These are phyloP conservation scores for Labeo catla DNA, from an alignment of 2,113 vertebrate genomes.

Conservation along the genomic window DNA sequence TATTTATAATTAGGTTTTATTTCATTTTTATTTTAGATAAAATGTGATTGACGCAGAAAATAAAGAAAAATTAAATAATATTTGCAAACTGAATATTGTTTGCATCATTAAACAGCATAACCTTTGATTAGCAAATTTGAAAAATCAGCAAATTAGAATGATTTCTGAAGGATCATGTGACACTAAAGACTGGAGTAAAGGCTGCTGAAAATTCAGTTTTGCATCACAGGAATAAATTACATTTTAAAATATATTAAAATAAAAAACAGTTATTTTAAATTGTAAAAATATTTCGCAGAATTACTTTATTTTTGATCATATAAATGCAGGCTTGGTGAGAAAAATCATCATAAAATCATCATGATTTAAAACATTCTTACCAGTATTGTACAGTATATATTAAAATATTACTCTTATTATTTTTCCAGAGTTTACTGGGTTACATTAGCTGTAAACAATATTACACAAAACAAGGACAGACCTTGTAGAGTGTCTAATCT, in stretches of 20 bases:
- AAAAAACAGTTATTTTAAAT: background rate
- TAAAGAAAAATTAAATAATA: background rate
- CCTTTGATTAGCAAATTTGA: no score
- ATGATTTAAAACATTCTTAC: background rate
- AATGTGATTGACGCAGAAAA: background rate
- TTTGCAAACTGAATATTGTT: background rate
- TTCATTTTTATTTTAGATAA: background rate
- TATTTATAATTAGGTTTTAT: no score
- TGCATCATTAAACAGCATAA: background rate
- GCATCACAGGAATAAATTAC: background rate
- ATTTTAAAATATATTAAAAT: background rate
- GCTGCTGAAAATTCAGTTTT: background rate
- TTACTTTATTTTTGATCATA: background rate
- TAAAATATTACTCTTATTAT: background rate
- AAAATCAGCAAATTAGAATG: no score
- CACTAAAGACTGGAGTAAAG: background rate
- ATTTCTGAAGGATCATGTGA: no score
- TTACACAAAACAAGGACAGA: constrained; percentile 14
- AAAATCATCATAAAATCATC: background rate
- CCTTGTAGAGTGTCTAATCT: constrained; percentile 37
- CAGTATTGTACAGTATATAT: background rate
- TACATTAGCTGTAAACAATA: background rate
- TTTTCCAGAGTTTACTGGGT: background rate
- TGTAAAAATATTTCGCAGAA: background rate
- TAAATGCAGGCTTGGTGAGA: background rate